Evolutionary conservation across 2,888 invertebrate genomes (phyloP).

Genomic region (Drosophila melanosoma): DNA sequence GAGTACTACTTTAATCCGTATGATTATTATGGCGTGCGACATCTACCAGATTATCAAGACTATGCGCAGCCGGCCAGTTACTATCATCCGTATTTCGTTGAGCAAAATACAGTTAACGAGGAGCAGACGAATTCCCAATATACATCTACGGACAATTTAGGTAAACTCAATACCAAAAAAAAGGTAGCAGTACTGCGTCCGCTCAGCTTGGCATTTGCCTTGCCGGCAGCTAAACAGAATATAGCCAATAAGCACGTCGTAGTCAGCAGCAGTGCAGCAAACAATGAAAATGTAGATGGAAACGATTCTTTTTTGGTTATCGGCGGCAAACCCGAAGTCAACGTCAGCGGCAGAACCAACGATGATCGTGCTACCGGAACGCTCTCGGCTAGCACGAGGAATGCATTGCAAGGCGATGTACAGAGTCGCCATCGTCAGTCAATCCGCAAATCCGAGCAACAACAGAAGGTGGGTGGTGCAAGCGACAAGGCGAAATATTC

Average conservation of each 20-base stretch:
- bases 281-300: conserved; percentile 17
- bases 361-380: conserved; percentile 8
- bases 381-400: conserved; percentile 60
- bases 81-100: conserved; percentile 32
- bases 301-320: background rate
- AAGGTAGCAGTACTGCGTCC: conserved; percentile 55
- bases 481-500: conserved; percentile 24
- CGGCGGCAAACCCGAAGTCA: conserved; percentile 7
- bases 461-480: background rate
- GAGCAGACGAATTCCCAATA: conserved; percentile 7
- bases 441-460: conserved; percentile 33
- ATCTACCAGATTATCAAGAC: conserved; percentile 42
- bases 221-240: background rate
- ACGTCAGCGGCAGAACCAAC: conserved; percentile 7
- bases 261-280: background rate
- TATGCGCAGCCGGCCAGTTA: conserved; percentile 25
- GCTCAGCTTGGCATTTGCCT: conserved; percentile 19
- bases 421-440: conserved; percentile 54
- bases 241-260: background rate
- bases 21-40: conserved; percentile 57
- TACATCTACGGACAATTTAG: conserved; percentile 1
- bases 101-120: background rate
- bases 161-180: conserved; percentile 43
- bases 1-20: conserved; percentile 54
- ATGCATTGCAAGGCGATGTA: conserved; percentile 62